Evolutionary conservation across 2,113 vertebrate genomes (phyloP).

Genomic region (Caretta caretta): DNA sequence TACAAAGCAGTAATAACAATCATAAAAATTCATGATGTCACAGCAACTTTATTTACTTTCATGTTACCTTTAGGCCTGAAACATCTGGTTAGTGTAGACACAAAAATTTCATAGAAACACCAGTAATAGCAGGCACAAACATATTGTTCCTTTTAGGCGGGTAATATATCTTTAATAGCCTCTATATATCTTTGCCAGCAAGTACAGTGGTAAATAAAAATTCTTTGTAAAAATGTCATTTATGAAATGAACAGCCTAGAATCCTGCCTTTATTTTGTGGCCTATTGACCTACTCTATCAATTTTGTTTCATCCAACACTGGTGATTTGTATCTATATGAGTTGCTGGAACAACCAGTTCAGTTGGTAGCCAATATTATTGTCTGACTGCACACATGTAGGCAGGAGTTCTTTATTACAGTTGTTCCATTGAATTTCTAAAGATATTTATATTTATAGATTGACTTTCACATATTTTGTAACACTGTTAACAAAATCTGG

Average conservation of each 20-base stretch:
- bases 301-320: neutral
- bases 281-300: neutral
- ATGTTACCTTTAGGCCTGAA: neutral
- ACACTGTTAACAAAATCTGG: neutral
- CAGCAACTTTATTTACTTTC: neutral
- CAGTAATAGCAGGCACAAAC: neutral
- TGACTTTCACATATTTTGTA: neutral
- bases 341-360: neutral
- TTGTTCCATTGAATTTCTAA: neutral
- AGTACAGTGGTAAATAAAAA: neutral
- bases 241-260: conserved; percentile 7
- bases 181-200: neutral
- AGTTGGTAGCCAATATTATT: neutral
- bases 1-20: neutral
- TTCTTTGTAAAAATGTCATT: neutral
- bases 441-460: neutral
- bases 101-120: neutral
- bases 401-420: neutral
- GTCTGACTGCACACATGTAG: neutral
- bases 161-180: neutral
- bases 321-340: neutral
- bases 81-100: neutral
- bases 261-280: neutral
- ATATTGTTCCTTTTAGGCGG: neutral
- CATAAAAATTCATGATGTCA: neutral